Evolutionary conservation across 2,888 invertebrate species (phyloP).

Genomic region (Bugula neritina): DNA sequence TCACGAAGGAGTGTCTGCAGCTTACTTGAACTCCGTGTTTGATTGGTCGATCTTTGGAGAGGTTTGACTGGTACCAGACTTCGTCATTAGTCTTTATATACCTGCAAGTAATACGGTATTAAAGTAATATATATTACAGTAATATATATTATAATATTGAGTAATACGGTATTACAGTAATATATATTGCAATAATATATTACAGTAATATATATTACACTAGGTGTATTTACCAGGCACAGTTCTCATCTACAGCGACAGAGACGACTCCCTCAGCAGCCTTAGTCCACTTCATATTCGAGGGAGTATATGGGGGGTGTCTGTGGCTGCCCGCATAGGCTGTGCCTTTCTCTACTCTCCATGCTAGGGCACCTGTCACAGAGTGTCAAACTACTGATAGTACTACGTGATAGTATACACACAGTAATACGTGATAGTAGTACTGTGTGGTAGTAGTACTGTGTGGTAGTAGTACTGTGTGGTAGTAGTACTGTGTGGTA

Average conservation of each 20-base stretch:
- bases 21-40: conserved; percentile 6
- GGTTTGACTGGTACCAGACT: conserved; percentile 2
- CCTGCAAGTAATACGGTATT: not conserved
- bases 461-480: too few relatives aligned
- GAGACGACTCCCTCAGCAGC: not conserved
- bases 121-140: not conserved
- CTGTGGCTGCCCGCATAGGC: not conserved
- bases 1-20: conserved; percentile 5
- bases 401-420: too few relatives aligned
- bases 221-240: conserved; percentile 2
- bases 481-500: too few relatives aligned
- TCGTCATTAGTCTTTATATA: conserved; percentile 16
- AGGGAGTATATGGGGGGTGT: not conserved
- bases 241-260: conserved; percentile 11
- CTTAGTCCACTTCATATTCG: conserved; percentile 14
- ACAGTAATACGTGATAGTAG: too few relatives aligned
- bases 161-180: not conserved
- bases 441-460: too few relatives aligned
- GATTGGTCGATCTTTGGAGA: conserved; percentile 10
- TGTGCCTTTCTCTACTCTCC: conserved; percentile 4
- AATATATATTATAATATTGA: not conserved
- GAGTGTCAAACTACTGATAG: too few relatives aligned
- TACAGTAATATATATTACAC: too few relatives aligned
- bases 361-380: conserved; percentile 8
- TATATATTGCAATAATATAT: not conserved